phyloP scores from a whole-genome alignment of 1,140 invertebrate species.

The Kradibia gibbosae region DNA sequence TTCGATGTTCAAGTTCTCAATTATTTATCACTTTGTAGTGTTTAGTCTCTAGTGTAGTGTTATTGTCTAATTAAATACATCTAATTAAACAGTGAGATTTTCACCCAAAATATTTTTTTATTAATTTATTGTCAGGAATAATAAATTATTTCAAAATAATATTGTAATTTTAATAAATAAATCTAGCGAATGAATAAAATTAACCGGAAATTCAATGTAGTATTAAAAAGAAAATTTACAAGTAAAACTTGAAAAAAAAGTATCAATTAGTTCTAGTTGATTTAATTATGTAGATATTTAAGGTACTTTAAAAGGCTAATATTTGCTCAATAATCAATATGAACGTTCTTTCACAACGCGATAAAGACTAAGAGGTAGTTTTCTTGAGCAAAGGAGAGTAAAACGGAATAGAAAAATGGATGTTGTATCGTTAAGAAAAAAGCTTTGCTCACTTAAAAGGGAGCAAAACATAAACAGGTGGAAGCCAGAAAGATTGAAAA shows the following conservation, averaged over 20 bases:
- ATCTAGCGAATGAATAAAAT: no score
- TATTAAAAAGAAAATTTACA: background rate
- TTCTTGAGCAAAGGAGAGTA: background rate
- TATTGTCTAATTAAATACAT: no score
- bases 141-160: no score
- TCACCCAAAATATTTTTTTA: no score
- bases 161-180: no score
- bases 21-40: no score
- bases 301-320: background rate
- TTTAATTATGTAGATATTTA: background rate
- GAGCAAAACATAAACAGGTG: conserved; percentile 20
- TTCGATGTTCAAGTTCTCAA: no score
- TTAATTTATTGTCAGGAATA: no score
- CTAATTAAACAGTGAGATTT: no score
- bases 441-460: background rate
- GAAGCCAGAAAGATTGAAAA: conserved; percentile 39
- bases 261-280: background rate
- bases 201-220: background rate
- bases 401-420: conserved; percentile 41
- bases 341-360: conserved; percentile 9
- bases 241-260: background rate
- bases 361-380: conserved; percentile 28
- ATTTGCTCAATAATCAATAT: conserved; percentile 21
- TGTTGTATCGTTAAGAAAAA: conserved; percentile 27
- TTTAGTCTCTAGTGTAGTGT: no score